Percentiles rank a stretch among this genome's conserved stretches.
phyloP scores from a whole-genome alignment of 2,797 vertebrate genomes.

The Peromyscus aztecus region DNA sequence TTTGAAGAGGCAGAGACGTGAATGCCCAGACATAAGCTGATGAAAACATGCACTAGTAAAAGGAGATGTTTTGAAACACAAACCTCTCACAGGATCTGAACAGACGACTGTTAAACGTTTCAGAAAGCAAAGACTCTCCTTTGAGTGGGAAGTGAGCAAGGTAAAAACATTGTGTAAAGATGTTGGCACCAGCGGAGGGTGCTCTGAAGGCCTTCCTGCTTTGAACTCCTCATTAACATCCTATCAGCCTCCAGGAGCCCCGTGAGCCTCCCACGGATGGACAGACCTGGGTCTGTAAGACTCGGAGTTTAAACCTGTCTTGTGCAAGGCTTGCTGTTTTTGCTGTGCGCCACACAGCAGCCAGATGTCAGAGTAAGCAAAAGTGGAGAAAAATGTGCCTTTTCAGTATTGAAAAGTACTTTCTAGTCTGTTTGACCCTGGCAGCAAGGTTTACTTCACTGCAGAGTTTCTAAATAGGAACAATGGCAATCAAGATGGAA shows the following conservation, averaged over 20 bases:
- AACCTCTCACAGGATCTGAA: background rate
- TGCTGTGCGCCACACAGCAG: background rate
- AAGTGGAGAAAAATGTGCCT: background rate
- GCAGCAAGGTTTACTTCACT: background rate
- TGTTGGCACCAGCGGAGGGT: accelerated
- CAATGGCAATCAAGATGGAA: background rate
- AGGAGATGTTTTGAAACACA: slow-evolving; percentile 16
- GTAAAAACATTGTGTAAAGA: background rate
- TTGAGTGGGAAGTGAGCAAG: slow-evolving; percentile 1
- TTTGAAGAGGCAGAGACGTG: background rate
- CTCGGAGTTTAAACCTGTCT: background rate
- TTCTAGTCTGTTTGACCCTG: background rate
- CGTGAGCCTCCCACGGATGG: background rate
- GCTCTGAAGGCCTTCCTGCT: background rate
- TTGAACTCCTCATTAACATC: background rate
- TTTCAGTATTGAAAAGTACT: background rate
- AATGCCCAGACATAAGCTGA: no score
- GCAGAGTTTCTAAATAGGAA: background rate
- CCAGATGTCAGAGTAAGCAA: slow-evolving; percentile 19
- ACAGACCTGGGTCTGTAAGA: background rate
- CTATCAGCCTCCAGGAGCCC: no score
- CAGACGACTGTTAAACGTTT: background rate
- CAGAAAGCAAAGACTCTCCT: slow-evolving; percentile 33
- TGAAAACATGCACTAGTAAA: background rate
- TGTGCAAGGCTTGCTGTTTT: slow-evolving; percentile 52